These are phyloP conservation scores for Bombylius major DNA, from an alignment of 2,888 invertebrate genomes.

Conservation along the genomic window DNA sequence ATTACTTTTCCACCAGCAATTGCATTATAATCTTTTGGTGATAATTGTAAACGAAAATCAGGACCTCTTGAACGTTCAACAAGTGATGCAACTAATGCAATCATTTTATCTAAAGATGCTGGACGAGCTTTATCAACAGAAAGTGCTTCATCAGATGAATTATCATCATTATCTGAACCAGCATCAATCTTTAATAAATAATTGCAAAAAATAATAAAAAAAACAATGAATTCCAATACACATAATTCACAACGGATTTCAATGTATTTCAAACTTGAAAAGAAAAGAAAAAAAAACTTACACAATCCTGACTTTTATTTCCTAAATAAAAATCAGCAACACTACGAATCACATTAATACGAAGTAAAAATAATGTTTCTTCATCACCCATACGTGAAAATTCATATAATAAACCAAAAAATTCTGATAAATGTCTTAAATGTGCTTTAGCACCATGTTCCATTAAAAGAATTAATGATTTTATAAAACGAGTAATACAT, in stretches of 20 bases:
- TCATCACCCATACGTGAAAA: slow-evolving; percentile 93
- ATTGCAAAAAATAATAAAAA: background rate
- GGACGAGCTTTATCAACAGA: slow-evolving; percentile 64
- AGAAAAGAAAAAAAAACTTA: slow-evolving; percentile 31
- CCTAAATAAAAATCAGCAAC: slow-evolving; percentile 89
- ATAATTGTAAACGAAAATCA: slow-evolving; percentile 58
- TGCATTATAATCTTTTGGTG: slow-evolving; percentile 66
- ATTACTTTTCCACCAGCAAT: slow-evolving; percentile 72
- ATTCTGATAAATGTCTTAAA: slow-evolving; percentile 79
- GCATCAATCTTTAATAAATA: slow-evolving; percentile 28
- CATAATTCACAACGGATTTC: background rate
- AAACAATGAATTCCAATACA: too few relatives aligned
- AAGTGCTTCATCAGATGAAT: slow-evolving; percentile 42
- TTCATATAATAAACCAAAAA: slow-evolving; percentile 82
- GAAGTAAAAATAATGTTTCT: slow-evolving; percentile 76
- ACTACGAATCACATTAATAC: slow-evolving; percentile 75
- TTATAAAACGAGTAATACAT: slow-evolving; percentile 86
- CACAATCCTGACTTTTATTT: slow-evolving; percentile 59
- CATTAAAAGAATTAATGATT: slow-evolving; percentile 72
- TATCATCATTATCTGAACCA: slow-evolving; percentile 37
- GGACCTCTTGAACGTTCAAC: slow-evolving; percentile 79
- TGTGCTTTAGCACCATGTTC: slow-evolving; percentile 80
- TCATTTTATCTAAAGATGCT: slow-evolving; percentile 90
- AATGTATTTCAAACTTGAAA: background rate
- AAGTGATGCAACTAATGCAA: slow-evolving; percentile 73